Evolutionary conservation across 2,888 invertebrate species (phyloP).

Genomic region (Drosophila pullipes): DNA sequence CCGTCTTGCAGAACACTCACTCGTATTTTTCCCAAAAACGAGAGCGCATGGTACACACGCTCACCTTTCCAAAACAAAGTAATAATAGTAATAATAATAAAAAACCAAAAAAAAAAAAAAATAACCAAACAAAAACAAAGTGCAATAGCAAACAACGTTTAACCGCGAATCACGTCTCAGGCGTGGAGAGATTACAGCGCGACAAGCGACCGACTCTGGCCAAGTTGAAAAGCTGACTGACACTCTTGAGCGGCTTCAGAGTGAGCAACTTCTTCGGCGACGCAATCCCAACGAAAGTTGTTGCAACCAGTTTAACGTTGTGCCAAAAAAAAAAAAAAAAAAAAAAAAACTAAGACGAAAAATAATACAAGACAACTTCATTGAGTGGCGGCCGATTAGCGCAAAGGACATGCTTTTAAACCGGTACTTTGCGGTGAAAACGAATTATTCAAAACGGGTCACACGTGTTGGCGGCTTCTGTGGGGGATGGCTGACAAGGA

Average conservation of each 20-base stretch:
- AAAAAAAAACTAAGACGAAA: background rate
- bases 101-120: background rate
- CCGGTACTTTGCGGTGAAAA: conserved; percentile 52
- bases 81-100: background rate
- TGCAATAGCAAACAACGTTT: conserved; percentile 6
- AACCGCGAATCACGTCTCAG: background rate
- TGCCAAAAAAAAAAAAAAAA: background rate
- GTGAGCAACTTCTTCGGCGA: conserved; percentile 55
- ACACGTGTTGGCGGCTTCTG: conserved; percentile 38
- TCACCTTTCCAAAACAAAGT: conserved; percentile 49
- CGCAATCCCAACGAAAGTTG: conserved; percentile 70
- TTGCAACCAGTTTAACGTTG: conserved; percentile 61
- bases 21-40: conserved; percentile 41
- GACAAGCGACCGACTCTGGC: conserved; percentile 59
- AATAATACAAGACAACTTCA: conserved; percentile 5
- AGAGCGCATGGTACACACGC: conserved; percentile 49
- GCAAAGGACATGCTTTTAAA: conserved; percentile 48
- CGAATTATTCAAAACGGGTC: conserved; percentile 28
- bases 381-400: conserved; percentile 46
- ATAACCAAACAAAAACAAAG: background rate
- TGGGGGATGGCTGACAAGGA: conserved; percentile 34
- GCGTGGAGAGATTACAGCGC: conserved; percentile 19
- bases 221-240: conserved; percentile 63
- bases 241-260: conserved; percentile 53
- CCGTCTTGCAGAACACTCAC: conserved; percentile 78